Evolutionary conservation across 2,113 vertebrate species (phyloP), one percentile per base, ranked within the genome.

Genomic region (Xiphophorus couchianus): DNA sequence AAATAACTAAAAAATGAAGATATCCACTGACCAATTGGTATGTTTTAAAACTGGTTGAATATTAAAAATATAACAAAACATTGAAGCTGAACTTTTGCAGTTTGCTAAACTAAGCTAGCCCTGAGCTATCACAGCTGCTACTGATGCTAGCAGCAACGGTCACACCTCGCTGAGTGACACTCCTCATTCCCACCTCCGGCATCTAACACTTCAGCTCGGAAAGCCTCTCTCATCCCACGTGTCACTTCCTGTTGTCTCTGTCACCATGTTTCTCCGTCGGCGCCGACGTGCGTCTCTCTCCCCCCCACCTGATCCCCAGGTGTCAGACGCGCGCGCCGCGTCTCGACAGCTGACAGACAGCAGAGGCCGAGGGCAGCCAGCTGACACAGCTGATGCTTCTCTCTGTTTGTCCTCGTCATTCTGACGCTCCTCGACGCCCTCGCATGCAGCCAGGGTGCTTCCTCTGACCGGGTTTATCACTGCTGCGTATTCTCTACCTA

Each of bases 331-430:
- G 33, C 14, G 71, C 25, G 66, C 61, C 76, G 58, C 37, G n/a
- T 75, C 78, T 81, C 70, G 88, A 87, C 77, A 81, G 86, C 62
- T 65, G 74, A 82, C 71, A 67, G 87, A 85, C 84, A 88, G 82
- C 77, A 0, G 73, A 74, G 71, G n/a, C 66, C 27, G 27, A 60
- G 81, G 76, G 31, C n/a, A 39, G 60, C n/a, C 29, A 48, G 69
- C 66, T 76, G 80, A 76, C 66, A 77, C 66, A 64, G 73, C 74
- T 70, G 66, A 88, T 78, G 77, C 71, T 61, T 78, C 62, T 62
- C 82, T 89, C 90, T 90, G 72, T 90, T 73, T 77, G 28, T 77
- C 73, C 75, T 89, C 90, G 82, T 80, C 15, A 25, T 17, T 71
- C 67, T 2, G 22, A 30, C 68, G 66, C 78, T 68, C 72, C 63